Evolutionary conservation across 2,113 vertebrate genomes (phyloP).

Genomic region (Lepisosteus osseus): DNA sequence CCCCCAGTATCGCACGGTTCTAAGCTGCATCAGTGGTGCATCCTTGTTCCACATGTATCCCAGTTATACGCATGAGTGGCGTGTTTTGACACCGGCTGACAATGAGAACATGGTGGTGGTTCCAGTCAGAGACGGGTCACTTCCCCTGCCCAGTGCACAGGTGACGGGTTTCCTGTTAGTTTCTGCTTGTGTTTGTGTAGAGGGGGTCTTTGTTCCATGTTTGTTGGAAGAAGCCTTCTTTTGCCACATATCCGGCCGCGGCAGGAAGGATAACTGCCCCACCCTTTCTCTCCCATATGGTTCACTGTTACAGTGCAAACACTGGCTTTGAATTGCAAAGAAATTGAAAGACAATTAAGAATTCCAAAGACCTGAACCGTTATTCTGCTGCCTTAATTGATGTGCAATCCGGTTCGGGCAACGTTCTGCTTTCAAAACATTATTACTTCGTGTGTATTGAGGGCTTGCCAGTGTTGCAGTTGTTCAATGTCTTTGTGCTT

Average conservation of each 20-base stretch:
- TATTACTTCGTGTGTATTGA: no score
- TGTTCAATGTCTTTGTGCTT: no score
- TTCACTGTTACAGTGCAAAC: constrained; percentile 15
- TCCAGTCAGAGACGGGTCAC: constrained; percentile 33
- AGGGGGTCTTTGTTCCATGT: constrained; percentile 42
- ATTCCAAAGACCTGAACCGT: no score
- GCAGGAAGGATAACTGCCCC: constrained; percentile 45
- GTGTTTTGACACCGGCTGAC: constrained; percentile 32
- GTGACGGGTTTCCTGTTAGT: constrained; percentile 48
- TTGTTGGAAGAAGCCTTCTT: constrained; percentile 13
- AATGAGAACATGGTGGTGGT: constrained; percentile 37
- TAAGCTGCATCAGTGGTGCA: neutral
- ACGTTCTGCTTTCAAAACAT: no score
- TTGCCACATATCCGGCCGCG: constrained; percentile 38
- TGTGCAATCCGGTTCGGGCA: no score
- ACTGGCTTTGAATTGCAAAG: no score
- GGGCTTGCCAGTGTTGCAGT: no score
- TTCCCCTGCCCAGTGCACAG: constrained; percentile 29
- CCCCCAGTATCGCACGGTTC: neutral
- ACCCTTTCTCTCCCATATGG: constrained; percentile 37
- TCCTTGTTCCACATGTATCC: constrained; percentile 4
- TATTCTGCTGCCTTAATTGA: no score
- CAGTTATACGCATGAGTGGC: constrained; percentile 28
- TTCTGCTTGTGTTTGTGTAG: constrained; percentile 36
- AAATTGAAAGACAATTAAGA: no score